Conservation (phyloP, 2,797 vertebrate species). For the Rhinatrema bivittatum region DNA sequence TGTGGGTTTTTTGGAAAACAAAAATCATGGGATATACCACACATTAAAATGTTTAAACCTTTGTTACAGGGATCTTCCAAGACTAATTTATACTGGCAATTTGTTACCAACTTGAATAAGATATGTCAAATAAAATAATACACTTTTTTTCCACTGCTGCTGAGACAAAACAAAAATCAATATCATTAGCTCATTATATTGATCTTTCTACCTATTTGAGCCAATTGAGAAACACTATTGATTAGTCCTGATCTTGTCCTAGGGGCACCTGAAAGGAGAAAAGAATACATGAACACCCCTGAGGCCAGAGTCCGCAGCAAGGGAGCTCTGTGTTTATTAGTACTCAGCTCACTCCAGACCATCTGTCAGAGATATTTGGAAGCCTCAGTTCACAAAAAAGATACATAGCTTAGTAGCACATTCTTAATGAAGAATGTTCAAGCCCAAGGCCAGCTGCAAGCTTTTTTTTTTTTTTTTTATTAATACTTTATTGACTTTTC, state of each 20-base stretch:
- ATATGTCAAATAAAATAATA: conserved; percentile 6
- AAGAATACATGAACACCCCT: conserved; percentile 42
- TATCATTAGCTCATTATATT: conserved; percentile 57
- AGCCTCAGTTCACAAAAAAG: conserved; percentile 26
- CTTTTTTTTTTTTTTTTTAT: conserved; percentile 47
- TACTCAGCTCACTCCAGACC: conserved; percentile 26
- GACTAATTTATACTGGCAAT: conserved; percentile 10
- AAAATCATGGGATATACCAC: background rate
- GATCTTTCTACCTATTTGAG: conserved; percentile 57
- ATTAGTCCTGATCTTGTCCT: conserved; percentile 63
- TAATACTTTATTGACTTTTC: too few species aligned
- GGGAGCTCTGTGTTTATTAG: conserved; percentile 34
- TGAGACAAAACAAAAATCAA: conserved; percentile 49
- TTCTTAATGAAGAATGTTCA: conserved; percentile 22
- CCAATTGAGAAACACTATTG: conserved; percentile 61
- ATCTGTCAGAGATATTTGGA: conserved; percentile 37
- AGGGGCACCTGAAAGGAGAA: conserved; percentile 50
- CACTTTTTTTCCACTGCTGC: conserved; percentile 20
- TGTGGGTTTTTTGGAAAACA: background rate
- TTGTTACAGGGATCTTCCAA: background rate
- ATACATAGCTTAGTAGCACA: conserved; percentile 15
- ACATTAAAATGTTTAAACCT: background rate
- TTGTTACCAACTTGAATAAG: conserved; percentile 5
- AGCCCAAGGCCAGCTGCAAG: conserved; percentile 17
- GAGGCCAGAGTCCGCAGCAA: conserved; percentile 29